Evolutionary conservation across 2,797 vertebrate species (phyloP), one percentile per base, ranked within the genome.

Genomic region (Brachyrhaphis roseni): DNA sequence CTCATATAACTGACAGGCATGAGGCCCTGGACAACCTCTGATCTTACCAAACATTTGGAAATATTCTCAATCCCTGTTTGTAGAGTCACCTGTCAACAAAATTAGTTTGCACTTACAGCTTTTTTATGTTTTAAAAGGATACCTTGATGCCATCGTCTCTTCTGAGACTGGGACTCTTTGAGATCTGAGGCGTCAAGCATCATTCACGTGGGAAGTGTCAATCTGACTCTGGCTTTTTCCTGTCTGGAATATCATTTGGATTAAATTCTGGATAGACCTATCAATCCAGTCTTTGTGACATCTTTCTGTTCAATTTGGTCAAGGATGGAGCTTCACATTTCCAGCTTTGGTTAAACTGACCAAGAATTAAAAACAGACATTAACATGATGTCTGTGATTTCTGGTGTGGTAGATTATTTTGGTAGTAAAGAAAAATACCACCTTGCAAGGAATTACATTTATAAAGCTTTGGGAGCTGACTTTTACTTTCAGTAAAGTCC

Each of bases 291-390:
- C 75, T 86, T 70, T 85, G 85, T 84, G 86, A 78, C 49, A 70
- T 46, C 72, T 79, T 72, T 74, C 31, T 78, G 72, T 47, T 78
- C 12, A n/a, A 49, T 57, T 59, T 41, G 78, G 34, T 53, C 46
- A 84, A 90, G 74, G 78, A 94, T 94, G 92, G 87, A 89, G 86
- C 73, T 90, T 75, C 46, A 87, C 47, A 80, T 71, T 72, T 90
- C 90, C 39, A 92, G 87, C 86, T 92, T 90, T 68, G 90, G 90
- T 85, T 92, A 79, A 90, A 78, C 41, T 2, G 4, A 39, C 31
- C 39, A 8, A 3, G 74, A 62, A 45, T 46, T 66, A 64, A 41
- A 81, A 12, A 62, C 28, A 74, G 70, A 76, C 57, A 12, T 72
- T 76, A 64, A 53, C 70, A 74, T 26, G 57, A 85, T 84, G 75